These are phyloP conservation scores for Anser cygnoides DNA, from an alignment of 2,113 vertebrate genomes.

Conservation along the genomic window DNA sequence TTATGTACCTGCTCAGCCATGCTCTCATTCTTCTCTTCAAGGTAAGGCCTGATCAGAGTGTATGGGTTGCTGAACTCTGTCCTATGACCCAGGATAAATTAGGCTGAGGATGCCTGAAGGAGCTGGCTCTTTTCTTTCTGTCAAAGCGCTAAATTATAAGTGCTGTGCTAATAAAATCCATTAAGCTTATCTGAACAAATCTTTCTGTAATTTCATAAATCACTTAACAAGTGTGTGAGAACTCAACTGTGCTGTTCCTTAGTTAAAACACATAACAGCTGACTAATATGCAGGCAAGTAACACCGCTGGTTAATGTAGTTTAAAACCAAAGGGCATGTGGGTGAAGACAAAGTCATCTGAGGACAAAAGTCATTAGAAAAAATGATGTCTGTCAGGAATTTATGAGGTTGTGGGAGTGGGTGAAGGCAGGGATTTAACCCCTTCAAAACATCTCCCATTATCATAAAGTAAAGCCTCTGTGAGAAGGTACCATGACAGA, in stretches of 20 bases:
- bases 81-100: background rate
- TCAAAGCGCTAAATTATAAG: background rate
- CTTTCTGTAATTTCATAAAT: conserved; percentile 17
- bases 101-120: background rate
- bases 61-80: background rate
- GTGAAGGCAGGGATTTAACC: conserved; percentile 28
- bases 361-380: conserved; percentile 4
- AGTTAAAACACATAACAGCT: background rate
- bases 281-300: background rate
- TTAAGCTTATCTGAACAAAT: conserved; percentile 5
- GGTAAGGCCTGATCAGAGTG: background rate
- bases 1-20: background rate
- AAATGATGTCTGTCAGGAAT: conserved; percentile 14
- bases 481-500: background rate
- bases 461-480: conserved; percentile 30
- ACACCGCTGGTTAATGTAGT: background rate
- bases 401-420: background rate
- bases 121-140: background rate
- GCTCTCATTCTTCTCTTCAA: background rate
- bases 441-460: background rate
- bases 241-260: background rate
- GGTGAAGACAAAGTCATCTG: background rate
- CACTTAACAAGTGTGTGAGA: conserved; percentile 13
- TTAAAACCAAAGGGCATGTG: background rate
- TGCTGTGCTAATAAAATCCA: background rate